Evolutionary conservation across 2,113 vertebrate genomes (phyloP), one percentile per base, ranked within the genome.

Genomic region (Furnarius figulus): DNA sequence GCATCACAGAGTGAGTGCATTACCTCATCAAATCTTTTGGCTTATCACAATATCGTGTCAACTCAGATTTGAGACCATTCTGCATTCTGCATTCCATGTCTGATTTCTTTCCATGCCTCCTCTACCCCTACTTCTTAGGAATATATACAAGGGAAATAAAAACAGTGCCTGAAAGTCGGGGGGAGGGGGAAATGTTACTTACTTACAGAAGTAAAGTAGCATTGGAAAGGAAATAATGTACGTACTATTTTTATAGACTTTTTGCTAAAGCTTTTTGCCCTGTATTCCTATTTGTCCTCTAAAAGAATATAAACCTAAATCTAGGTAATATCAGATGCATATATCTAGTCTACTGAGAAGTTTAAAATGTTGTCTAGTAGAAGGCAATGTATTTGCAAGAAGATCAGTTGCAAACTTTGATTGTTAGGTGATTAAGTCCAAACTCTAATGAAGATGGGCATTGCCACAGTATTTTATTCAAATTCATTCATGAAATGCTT

Each of bases 21-120:
- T 96, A 93, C 70, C 75, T 97, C 84, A 95, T 92, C 56, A 91
- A 63, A 58, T 70, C 62, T 90, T 95, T 93, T 95, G 83, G 63
- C 77, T 92, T 92, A 61, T 91, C 46, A 63, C 61, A 89, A 46
- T 71, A 90, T 46, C 56, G 86, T 75, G 62, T 95, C 89, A 96
- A 87, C 65, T 90, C 50, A 97, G 35, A 95, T 71, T 89, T 78
- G 92, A 96, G 46, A 42, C 18, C 78, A 55, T 66, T 91, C 44
- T 89, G n/a, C 78, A 55, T 66, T 91, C 44, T 89, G n/a, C 30
- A 78, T 92, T 91, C 75, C 15, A 67, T 40, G 30, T 88, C n/a
- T 73, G 58, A 83, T 76, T 92, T 70, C 10, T 19, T 90, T 37
- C 12, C 22, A 35, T 58, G 14, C 2, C 6, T 15, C 2, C 9